Evolutionary conservation across 2,797 vertebrate species (phyloP), one percentile per base, ranked within the genome.

Genomic region (Amniataba percoides): DNA sequence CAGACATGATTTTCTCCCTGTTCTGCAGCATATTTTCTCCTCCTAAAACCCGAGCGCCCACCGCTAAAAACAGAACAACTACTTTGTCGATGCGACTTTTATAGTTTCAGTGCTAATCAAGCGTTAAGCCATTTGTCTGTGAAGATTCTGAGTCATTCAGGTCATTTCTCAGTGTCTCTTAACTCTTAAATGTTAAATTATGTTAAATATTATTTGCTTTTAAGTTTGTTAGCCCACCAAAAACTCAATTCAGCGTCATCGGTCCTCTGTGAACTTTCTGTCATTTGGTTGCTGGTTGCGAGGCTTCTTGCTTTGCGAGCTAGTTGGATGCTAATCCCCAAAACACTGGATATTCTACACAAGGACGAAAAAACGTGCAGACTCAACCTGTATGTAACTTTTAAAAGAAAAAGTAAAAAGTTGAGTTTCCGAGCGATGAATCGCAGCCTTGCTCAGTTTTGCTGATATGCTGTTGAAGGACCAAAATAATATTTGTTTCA

Each of bases 31-130:
- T 34, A 36, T 78, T 83, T 63, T 43, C 42, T n/a, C 49, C 60
- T 78, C 81, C 39, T 14, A 59, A 83, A 84, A 79, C 56, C 52
- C 13, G 3, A 70, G 34, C 23, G 40, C 63, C 14, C 51, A 61
- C 62, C 4, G 51, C 59, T 62, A 12, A 76, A 49, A 70, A 49
- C 34, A 14, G 27, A 78, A 25, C 61, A 49, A 46, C 27, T 16
- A 31, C 63, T 64, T 42, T 14, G 36, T 70, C 55, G 46, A 19
- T 36, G 74, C 57, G 74, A 60, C 43, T 55, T 8, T 78, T 55
- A 31, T 69, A 60, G 51, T 75, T 81, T 71, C 60, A 18, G 18
- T 51, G 31, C 45, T 80, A 67, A 77, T 87, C 49, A 76, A 61
- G 55, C 49, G 31, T 63, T 84, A 67, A 53, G 75, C 71, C 56